Conservation (phyloP, 2,113 vertebrate species). For the Paracanthobrama guichenoti region DNA sequence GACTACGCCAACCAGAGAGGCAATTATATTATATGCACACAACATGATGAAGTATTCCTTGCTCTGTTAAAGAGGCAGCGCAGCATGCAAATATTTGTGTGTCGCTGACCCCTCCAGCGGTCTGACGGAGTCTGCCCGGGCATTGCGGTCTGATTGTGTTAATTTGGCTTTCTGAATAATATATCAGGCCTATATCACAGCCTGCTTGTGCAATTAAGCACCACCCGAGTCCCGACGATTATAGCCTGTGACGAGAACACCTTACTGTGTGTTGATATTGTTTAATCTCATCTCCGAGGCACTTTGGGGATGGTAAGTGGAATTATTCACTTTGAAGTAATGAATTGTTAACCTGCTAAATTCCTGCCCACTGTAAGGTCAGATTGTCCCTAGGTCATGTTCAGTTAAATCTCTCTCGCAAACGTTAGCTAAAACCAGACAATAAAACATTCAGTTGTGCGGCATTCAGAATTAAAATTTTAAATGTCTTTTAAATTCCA, state of each 20-base stretch:
- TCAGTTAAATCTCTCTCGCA: background rate
- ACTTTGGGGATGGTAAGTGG: constrained; percentile 21
- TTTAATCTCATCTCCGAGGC: constrained; percentile 13
- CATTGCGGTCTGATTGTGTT: constrained; percentile 52
- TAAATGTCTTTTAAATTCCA: background rate
- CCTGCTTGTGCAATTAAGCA: constrained; percentile 50
- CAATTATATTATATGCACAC: constrained; percentile 62
- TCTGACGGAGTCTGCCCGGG: constrained; percentile 17
- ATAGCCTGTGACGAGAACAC: constrained; percentile 24
- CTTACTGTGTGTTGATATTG: constrained; percentile 18
- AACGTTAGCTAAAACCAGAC: background rate
- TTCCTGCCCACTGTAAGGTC: background rate
- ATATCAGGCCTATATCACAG: constrained; percentile 47
- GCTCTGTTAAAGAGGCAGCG: constrained; percentile 55
- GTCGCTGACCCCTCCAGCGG: constrained; percentile 61
- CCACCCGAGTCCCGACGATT: constrained; percentile 20
- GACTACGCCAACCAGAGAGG: constrained; percentile 58
- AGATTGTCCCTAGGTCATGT: background rate
- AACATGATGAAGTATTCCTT: constrained; percentile 61
- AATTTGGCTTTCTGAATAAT: constrained; percentile 59
- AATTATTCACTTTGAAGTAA: constrained; percentile 25
- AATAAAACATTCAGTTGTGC: background rate
- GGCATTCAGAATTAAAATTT: background rate
- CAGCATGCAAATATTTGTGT: constrained; percentile 66
- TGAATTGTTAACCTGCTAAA: constrained; percentile 14